A percentile compares a stretch with the other conserved stretches of the same genome.
phyloP scores from a whole-genome alignment of 2,113 vertebrate genomes.

The Collichthys lucidus region DNA sequence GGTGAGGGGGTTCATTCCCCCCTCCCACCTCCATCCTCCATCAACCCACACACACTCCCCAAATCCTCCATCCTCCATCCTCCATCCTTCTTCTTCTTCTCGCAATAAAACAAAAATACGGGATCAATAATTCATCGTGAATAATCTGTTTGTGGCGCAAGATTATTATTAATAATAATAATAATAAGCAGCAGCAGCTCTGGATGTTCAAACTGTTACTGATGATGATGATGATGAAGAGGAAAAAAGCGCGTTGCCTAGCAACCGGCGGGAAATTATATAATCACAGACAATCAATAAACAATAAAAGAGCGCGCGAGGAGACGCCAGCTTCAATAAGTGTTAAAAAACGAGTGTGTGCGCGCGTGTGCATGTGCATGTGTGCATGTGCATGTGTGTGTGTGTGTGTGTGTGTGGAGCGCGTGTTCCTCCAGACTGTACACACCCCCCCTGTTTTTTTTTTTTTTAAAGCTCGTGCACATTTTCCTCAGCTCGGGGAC shows the following conservation, averaged over 20 bases:
- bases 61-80: not conserved
- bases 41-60: not conserved
- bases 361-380: not conserved
- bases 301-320: not conserved
- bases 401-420: constrained; percentile 22
- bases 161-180: too few species aligned
- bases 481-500: constrained; percentile 2
- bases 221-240: constrained; percentile 8
- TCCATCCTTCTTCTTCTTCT: constrained; percentile 16
- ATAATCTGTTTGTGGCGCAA: constrained; percentile 60
- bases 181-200: not conserved
- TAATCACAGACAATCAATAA: constrained; percentile 20
- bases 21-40: not conserved
- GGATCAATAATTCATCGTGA: constrained; percentile 67
- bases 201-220: constrained; percentile 18
- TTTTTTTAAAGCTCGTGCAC: constrained; percentile 61
- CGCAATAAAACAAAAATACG: constrained; percentile 56
- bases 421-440: constrained; percentile 65
- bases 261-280: constrained; percentile 27
- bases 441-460: constrained; percentile 70
- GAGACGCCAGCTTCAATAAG: constrained; percentile 9
- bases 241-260: constrained; percentile 4
- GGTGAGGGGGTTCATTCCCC: not conserved
- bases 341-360: constrained; percentile 1
- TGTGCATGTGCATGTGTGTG: not conserved